Evolutionary conservation across 2,113 vertebrate species (phyloP), one percentile per base, ranked within the genome.

Genomic region (Tachuris rubrigastra): DNA sequence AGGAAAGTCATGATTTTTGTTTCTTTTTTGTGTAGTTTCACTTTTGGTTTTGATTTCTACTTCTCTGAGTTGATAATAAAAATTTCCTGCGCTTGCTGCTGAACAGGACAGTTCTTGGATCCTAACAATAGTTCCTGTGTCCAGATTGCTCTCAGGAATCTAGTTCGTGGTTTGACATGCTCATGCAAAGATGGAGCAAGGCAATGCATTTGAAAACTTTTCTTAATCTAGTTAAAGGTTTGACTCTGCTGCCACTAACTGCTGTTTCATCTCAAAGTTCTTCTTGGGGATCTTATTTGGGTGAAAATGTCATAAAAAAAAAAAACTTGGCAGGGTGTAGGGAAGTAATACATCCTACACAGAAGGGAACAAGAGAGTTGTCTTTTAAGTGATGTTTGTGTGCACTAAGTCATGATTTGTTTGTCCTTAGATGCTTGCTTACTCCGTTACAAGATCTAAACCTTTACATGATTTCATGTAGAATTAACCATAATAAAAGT

Each of bases 1-100:
- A 0, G 6, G 1, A 53, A 63, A 92, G 41, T 37, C 2, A 2
- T 25, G 8, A 4, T 35, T 55, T 6, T 39, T 21, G 24, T 4
- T 5, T 20, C 18, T 30, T 60, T 44, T 35, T 12, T 0, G 0
- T n/a, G 13, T 55, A 53, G 68, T 90, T 96, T 93, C 85, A 56
- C 52, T 95, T 96, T 86, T 90, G 49, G 53, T 95, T 97, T 95
- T 63, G 4, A 17, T 92, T 92, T 93, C 42, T 88, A 27, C 46
- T 58, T 81, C n/a, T 72, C 30, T 78, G 21, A 63, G 30, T 42
- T 67, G 50, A 60, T 52, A 74, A 71, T 68, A 59, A 67, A 66
- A 46, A 27, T 35, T 89, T 77, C 50, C 39, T 20, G 8, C 84
- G 46, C 35, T 50, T 84, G 56, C 37, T 50, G 39, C 60, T 84